Percentiles rank a stretch among this genome's conserved stretches.
Conservation (phyloP, 2,797 vertebrate species). For the Sebastes kiyomatsui region DNA sequence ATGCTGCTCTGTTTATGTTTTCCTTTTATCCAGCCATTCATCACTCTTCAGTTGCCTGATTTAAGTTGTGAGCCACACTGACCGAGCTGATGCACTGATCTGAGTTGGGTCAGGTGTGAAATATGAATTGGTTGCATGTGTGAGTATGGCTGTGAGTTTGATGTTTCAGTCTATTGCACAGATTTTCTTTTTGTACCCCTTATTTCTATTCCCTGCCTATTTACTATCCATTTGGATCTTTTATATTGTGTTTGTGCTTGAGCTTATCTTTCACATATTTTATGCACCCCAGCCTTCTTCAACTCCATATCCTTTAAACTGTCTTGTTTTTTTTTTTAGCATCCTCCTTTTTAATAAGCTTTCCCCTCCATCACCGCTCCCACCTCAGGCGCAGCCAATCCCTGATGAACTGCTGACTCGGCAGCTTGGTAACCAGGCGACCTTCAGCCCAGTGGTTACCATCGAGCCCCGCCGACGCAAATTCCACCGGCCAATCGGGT, state of each 20-base stretch:
- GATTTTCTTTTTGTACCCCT: slow-evolving; percentile 21
- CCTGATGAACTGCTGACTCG: slow-evolving; percentile 95
- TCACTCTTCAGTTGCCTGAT: slow-evolving; percentile 78
- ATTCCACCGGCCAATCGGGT: slow-evolving; percentile 95
- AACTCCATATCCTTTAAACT: background rate
- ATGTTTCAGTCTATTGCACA: slow-evolving; percentile 35
- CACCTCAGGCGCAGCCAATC: slow-evolving; percentile 92
- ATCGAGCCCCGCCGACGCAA: slow-evolving; percentile 96
- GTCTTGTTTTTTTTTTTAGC: background rate
- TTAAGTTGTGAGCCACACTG: slow-evolving; percentile 78
- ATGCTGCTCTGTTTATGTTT: slow-evolving; percentile 69
- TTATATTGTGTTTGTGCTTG: slow-evolving; percentile 3
- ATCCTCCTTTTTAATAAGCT: background rate
- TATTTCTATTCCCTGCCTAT: background rate
- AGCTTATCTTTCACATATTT: background rate
- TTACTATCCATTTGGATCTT: background rate
- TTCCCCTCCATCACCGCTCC: background rate
- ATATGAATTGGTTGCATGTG: slow-evolving; percentile 76
- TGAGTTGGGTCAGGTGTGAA: slow-evolving; percentile 74
- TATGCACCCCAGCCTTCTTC: background rate
- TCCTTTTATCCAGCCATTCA: slow-evolving; percentile 75
- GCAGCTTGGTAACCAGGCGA: slow-evolving; percentile 97
- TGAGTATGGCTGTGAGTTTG: slow-evolving; percentile 71
- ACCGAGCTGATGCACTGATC: slow-evolving; percentile 73
- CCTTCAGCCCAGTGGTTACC: slow-evolving; percentile 98